Percentiles rank a stretch among this genome's conserved stretches.
Evolutionary conservation across 37 sponge, comb jelly and placozoan genomes (phyloP).

Genomic region (Beroe ovata): DNA sequence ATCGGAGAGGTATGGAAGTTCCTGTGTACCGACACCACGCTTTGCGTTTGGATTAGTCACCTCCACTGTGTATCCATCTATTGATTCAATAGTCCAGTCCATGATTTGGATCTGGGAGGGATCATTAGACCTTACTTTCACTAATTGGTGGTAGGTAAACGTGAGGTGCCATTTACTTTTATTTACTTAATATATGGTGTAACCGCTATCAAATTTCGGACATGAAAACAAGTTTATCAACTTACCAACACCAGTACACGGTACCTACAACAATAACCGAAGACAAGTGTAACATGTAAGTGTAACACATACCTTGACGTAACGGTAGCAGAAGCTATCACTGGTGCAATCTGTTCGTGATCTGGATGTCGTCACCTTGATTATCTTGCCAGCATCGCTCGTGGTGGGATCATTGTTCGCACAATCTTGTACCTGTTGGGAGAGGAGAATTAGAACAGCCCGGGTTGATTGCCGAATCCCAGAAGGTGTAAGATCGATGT

Average conservation of each 20-base stretch:
- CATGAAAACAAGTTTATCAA: too few relatives aligned
- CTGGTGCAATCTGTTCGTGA: not conserved
- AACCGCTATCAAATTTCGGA: too few relatives aligned
- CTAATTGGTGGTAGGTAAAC: too few relatives aligned
- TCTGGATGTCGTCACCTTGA: slow-evolving; percentile 42
- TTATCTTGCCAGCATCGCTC: not conserved
- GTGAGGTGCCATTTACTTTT: too few relatives aligned
- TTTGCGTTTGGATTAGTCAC: not conserved
- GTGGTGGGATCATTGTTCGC: slow-evolving; percentile 25
- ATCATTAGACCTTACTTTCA: too few relatives aligned
- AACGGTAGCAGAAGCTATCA: slow-evolving; percentile 23
- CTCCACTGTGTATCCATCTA: not conserved
- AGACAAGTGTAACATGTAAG: too few relatives aligned
- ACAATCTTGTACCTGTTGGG: slow-evolving; percentile 47
- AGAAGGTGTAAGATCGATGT: too few relatives aligned
- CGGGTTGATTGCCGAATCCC: too few relatives aligned
- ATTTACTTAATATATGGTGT: too few relatives aligned
- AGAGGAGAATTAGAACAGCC: too few relatives aligned
- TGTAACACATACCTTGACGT: slow-evolving; percentile 53
- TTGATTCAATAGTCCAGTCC: slow-evolving; percentile 39
- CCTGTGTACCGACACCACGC: not conserved
- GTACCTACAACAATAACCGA: too few relatives aligned
- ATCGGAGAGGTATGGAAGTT: slow-evolving; percentile 31
- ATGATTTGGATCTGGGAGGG: not conserved
- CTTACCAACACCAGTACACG: too few relatives aligned